Evolutionary conservation across 2,113 vertebrate species (phyloP).

Genomic region (Eretmochelys imbricata): DNA sequence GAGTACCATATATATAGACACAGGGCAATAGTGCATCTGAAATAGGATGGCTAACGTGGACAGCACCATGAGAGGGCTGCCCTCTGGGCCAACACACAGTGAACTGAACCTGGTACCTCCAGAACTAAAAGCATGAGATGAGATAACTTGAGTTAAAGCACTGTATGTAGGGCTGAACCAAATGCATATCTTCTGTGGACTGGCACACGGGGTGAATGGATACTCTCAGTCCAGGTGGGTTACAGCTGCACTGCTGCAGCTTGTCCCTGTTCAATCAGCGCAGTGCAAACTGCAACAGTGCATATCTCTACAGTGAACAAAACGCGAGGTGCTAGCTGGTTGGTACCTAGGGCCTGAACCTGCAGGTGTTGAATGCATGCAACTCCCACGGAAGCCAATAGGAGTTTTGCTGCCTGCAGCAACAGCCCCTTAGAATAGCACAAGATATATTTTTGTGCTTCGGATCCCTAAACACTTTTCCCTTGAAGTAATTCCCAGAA

Average conservation of each 20-base stretch:
- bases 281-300: not conserved
- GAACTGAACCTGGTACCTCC: too few relatives aligned
- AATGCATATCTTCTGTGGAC: too few relatives aligned
- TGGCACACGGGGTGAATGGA: too few relatives aligned
- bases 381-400: conserved; percentile 48
- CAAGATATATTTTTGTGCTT: conserved; percentile 47
- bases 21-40: not conserved
- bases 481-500: conserved; percentile 10
- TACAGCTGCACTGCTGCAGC: not conserved
- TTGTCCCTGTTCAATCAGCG: not conserved
- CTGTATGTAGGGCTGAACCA: too few relatives aligned
- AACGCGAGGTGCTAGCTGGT: not conserved
- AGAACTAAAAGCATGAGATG: too few relatives aligned
- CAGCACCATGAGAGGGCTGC: too few relatives aligned
- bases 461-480: conserved; percentile 29
- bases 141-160: too few relatives aligned
- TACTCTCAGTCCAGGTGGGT: too few relatives aligned
- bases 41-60: not conserved
- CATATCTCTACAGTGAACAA: not conserved
- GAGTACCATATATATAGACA: not conserved
- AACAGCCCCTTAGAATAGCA: conserved; percentile 22
- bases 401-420: conserved; percentile 34
- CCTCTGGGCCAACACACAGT: too few relatives aligned
- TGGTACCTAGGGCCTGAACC: not conserved
- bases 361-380: not conserved